Percentiles rank a stretch among this genome's conserved stretches.
Conservation (phyloP, 2,797 vertebrate genomes). For the Rhinoraja longicauda region DNA sequence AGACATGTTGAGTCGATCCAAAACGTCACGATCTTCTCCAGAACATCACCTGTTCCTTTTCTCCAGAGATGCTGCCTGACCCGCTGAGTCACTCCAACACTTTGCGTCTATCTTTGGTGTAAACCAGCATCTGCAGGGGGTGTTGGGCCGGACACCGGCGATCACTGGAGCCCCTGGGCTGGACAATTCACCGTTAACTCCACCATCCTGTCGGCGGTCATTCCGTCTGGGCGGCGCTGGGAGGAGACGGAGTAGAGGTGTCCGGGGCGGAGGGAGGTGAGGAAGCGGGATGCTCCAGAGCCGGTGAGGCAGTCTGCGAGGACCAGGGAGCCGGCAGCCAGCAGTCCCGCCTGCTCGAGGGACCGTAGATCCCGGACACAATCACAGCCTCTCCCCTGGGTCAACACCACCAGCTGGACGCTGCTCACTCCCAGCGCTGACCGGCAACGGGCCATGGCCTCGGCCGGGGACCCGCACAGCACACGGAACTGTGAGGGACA, state of each 20-base stretch:
- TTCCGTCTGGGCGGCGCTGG: not conserved
- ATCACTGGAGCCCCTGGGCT: too few species aligned
- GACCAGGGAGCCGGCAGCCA: slow-evolving; percentile 50
- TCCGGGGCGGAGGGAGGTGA: slow-evolving; percentile 46
- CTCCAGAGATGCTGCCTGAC: too few species aligned
- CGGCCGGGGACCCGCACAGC: slow-evolving; percentile 50
- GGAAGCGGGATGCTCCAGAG: slow-evolving; percentile 41
- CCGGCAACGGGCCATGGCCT: slow-evolving; percentile 49
- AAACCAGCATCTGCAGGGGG: too few species aligned
- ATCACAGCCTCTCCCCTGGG: slow-evolving; percentile 50
- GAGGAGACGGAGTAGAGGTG: slow-evolving; percentile 44
- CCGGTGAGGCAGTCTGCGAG: slow-evolving; percentile 46
- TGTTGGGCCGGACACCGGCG: too few species aligned
- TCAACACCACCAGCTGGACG: slow-evolving; percentile 58
- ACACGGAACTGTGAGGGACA: slow-evolving; percentile 55
- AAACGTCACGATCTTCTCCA: too few species aligned
- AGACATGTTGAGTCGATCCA: too few species aligned
- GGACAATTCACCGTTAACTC: not conserved
- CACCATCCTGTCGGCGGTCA: not conserved
- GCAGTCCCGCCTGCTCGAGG: slow-evolving; percentile 50
- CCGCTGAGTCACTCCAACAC: too few species aligned
- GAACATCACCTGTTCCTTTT: too few species aligned
- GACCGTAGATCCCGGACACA: slow-evolving; percentile 55
- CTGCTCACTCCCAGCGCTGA: slow-evolving; percentile 41
- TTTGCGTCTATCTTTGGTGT: too few species aligned